phyloP scores from a whole-genome alignment of 2,113 vertebrate genomes.

The Anguilla rostrata region DNA sequence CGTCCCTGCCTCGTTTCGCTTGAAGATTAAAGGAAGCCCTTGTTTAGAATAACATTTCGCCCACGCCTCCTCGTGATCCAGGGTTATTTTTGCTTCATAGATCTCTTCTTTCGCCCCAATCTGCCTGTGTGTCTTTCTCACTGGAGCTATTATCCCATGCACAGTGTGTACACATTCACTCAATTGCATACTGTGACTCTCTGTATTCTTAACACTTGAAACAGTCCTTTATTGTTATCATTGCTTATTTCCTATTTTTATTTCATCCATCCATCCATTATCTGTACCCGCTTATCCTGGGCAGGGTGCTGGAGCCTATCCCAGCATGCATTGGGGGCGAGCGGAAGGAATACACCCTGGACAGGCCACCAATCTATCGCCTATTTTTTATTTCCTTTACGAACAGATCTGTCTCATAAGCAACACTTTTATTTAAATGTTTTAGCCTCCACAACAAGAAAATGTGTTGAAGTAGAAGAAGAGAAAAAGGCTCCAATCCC shows the following conservation, averaged over 20 bases:
- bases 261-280: no score
- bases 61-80: background rate
- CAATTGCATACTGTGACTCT: no score
- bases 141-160: background rate
- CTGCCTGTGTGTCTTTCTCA: background rate
- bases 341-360: no score
- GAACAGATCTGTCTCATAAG: background rate
- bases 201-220: background rate
- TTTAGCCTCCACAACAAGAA: background rate
- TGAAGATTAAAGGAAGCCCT: conserved; percentile 25
- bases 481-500: background rate
- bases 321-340: no score
- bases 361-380: background rate
- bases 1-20: conserved; percentile 21
- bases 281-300: no score
- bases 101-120: background rate
- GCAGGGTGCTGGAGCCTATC: no score
- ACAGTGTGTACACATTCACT: background rate
- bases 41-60: conserved; percentile 26
- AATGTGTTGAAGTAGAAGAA: no score
- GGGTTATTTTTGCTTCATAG: background rate
- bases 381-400: background rate
- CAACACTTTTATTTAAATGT: background rate
- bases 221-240: background rate
- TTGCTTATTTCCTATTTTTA: background rate